Conservation (phyloP, 2,888 invertebrate species). For the Unio pictorum region DNA sequence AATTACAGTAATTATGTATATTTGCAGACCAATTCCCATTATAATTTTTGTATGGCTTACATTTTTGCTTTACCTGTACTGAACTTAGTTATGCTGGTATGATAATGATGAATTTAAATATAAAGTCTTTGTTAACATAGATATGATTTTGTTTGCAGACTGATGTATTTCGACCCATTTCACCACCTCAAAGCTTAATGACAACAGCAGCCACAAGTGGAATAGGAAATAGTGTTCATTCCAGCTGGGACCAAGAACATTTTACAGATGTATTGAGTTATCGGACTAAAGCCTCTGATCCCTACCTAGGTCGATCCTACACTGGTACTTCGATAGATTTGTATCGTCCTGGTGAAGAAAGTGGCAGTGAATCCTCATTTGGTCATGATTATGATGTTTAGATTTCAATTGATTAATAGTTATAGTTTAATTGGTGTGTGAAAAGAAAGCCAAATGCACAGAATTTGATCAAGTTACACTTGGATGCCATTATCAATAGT, state of each 20-base stretch:
- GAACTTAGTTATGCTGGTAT: too few relatives aligned
- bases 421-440: too few relatives aligned
- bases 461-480: not conserved
- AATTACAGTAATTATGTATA: not conserved
- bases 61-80: too few relatives aligned
- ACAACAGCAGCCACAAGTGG: conserved; percentile 25
- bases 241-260: conserved; percentile 35
- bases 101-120: too few relatives aligned
- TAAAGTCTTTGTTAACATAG: too few relatives aligned
- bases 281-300: conserved; percentile 8
- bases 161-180: too few relatives aligned
- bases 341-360: conserved; percentile 17
- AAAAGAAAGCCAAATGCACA: not conserved
- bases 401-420: conserved; percentile 8
- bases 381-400: conserved; percentile 27
- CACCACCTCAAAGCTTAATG: conserved; percentile 12
- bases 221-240: conserved; percentile 29
- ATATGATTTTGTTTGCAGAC: too few relatives aligned
- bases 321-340: conserved; percentile 19
- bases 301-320: conserved; percentile 25
- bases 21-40: not conserved
- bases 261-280: too few relatives aligned
- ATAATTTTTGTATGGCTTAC: too few relatives aligned
- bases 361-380: conserved; percentile 23
- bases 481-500: not conserved